These are phyloP conservation scores for Mionectes macconnelli DNA, from an alignment of 2,113 vertebrate species.

Conservation along the genomic window DNA sequence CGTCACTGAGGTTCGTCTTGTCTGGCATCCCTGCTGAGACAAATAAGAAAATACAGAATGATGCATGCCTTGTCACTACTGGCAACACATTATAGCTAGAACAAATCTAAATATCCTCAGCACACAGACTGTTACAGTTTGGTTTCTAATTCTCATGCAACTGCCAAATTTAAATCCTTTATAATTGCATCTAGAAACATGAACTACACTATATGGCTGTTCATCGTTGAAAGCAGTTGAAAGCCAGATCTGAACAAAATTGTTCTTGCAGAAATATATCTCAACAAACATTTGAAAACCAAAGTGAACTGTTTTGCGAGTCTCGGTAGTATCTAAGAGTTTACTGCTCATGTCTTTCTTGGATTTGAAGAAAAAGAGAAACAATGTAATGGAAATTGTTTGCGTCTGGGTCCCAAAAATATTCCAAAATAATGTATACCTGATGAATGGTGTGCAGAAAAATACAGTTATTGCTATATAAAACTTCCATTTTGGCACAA, in stretches of 20 bases:
- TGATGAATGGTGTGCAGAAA: not conserved
- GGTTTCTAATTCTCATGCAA: not conserved
- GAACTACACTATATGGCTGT: not conserved
- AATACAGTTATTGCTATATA: not conserved
- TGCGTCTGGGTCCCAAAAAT: not conserved
- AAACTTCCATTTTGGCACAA: not conserved
- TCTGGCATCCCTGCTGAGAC: constrained; percentile 72
- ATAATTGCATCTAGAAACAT: not conserved
- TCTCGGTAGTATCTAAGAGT: not conserved
- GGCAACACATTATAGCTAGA: not conserved
- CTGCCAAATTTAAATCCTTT: not conserved
- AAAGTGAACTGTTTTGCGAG: not conserved
- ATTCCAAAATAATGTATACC: not conserved
- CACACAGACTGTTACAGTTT: not conserved
- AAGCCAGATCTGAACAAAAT: not conserved
- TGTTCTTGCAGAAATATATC: not conserved
- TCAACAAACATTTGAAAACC: constrained; percentile 13
- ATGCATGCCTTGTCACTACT: constrained; percentile 2
- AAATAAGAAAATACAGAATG: constrained; percentile 57
- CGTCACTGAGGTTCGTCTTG: constrained; percentile 66
- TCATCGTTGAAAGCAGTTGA: not conserved
- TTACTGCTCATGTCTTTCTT: not conserved
- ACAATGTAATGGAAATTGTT: not conserved
- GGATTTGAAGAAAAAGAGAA: not conserved
- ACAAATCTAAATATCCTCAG: not conserved